A percentile compares a stretch with the other conserved stretches of the same genome.
These are phyloP conservation scores for Coreoperca whiteheadi DNA, from an alignment of 2,113 vertebrate species.

Conservation along the genomic window DNA sequence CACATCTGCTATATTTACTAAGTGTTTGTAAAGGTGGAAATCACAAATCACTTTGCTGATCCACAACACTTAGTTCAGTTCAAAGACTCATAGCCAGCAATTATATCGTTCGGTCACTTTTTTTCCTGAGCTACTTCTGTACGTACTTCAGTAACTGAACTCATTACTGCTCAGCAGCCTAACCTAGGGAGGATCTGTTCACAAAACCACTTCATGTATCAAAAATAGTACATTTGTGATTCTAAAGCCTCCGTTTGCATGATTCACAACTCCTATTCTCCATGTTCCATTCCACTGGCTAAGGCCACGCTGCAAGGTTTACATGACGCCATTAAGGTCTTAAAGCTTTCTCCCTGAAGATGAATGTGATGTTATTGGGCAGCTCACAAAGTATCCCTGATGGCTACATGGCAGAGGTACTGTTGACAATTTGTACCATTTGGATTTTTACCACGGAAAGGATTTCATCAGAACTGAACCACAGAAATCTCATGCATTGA, in stretches of 20 bases:
- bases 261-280: conserved; percentile 67
- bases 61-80: background rate
- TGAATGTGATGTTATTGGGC: conserved; percentile 56
- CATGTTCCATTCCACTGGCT: conserved; percentile 50
- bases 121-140: background rate
- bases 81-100: background rate
- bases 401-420: conserved; percentile 42
- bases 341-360: conserved; percentile 58
- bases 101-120: background rate
- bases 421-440: conserved; percentile 60
- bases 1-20: background rate
- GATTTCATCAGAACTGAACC: conserved; percentile 60
- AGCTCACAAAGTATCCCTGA: conserved; percentile 29
- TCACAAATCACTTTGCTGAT: background rate
- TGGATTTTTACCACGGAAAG: conserved; percentile 58
- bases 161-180: background rate
- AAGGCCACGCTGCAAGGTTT: conserved; percentile 49
- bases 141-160: background rate
- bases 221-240: conserved; percentile 32
- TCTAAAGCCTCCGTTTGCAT: conserved; percentile 50
- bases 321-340: conserved; percentile 50
- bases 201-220: conserved; percentile 5
- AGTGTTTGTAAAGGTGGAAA: background rate
- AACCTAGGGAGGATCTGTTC: background rate
- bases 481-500: conserved; percentile 62